Evolutionary conservation across 1,140 invertebrate genomes (phyloP), one percentile per base, ranked within the genome.

Genomic region (Formica selysi): DNA sequence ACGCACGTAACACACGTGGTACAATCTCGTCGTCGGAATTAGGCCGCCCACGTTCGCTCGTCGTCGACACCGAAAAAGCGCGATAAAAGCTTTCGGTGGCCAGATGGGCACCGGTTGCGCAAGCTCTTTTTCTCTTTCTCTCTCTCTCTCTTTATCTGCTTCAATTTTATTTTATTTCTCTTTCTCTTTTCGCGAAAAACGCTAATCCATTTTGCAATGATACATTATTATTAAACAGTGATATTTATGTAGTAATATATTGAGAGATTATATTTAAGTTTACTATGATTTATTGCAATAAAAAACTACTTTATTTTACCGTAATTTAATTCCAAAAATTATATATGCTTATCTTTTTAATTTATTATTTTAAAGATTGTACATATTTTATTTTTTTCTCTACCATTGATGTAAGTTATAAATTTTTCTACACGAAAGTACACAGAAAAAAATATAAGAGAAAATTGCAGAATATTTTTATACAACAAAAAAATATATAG

Each of bases 41-140:
- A 87, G 90, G 86, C 78, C 86, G 88, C 86, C 88, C 88, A 91
- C 88, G 90, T 85, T 85, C 86, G 26, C 64, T 89, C 68, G 79
- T 92, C 90, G 88, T 87, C 86, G 85, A 89, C 67, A 68, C 86
- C 87, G 86, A 92, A 91, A 91, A 91, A 91, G 88, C 87, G 74
- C 80, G 89, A 92, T 91, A 92, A 91, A 91, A 92, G 86, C 87
- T 91, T 92, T 88, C 87, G 13, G 32, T 88, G 71, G 81, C 89
- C 89, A 91, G 87, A 91, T 91, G 91, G 89, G 74, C 87, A 84
- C 57, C 26, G 73, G 81, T 92, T 92, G 88, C 88, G 88, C 90
- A 91, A 91, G 74, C 62, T 88, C 83, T 57, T 29, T 83, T 16
- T 16, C 68, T 64, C 44, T 86, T 64, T 64, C 59, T 76, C 76